These are phyloP conservation scores for Notarius quadriscutis DNA, from an alignment of 2,113 vertebrate species.

Conservation along the genomic window DNA sequence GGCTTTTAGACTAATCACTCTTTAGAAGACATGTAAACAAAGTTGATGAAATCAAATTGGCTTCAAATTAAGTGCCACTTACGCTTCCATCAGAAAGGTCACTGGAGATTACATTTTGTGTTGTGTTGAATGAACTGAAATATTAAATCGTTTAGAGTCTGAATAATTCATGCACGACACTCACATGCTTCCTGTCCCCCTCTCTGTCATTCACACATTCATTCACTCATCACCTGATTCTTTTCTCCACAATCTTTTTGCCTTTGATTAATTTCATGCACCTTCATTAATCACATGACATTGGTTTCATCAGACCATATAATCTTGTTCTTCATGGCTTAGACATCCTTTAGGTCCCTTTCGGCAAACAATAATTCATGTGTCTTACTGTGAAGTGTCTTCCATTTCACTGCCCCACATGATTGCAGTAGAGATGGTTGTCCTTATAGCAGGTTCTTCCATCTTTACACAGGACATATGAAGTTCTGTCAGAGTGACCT, in stretches of 20 bases:
- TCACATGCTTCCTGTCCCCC: neutral
- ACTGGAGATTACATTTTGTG: slow-evolving; percentile 5
- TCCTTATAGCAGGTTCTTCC: neutral
- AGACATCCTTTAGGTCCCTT: neutral
- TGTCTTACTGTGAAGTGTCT: neutral
- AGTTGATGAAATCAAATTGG: neutral
- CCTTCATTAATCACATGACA: neutral
- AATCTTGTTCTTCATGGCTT: neutral
- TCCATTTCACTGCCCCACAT: neutral
- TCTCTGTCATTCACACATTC: too few relatives aligned
- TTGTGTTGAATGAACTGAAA: neutral
- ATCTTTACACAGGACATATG: neutral
- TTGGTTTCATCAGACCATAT: neutral
- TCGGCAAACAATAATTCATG: neutral
- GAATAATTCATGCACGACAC: neutral
- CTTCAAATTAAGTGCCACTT: slow-evolving; percentile 5
- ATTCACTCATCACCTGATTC: neutral
- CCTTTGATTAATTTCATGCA: neutral
- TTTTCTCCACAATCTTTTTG: neutral
- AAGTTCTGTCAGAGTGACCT: neutral
- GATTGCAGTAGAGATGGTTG: neutral
- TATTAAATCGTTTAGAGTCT: slow-evolving; percentile 12
- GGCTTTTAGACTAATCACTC: neutral
- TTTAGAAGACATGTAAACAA: neutral
- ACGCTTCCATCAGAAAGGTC: neutral